Percentiles rank a stretch among this genome's conserved stretches.
phyloP scores from a whole-genome alignment of 2,113 vertebrate genomes.

The Lasiurus borealis region DNA sequence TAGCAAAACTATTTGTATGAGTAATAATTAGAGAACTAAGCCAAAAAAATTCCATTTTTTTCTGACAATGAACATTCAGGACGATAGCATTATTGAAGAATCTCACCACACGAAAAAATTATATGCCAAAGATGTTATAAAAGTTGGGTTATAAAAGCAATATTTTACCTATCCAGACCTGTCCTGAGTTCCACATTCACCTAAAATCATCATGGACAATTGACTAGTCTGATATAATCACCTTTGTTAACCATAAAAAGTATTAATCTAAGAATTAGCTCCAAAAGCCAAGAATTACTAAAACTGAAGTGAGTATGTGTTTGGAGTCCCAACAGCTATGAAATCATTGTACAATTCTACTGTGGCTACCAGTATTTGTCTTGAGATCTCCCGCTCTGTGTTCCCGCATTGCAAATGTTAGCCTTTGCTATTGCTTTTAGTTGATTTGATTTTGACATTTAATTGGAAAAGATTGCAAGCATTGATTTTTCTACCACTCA shows the following conservation, averaged over 20 bases:
- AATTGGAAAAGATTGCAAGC: conserved; percentile 65
- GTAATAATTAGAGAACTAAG: not conserved
- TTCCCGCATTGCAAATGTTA: not conserved
- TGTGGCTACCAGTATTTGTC: conserved; percentile 11
- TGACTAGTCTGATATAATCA: not conserved
- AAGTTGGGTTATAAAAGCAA: not conserved
- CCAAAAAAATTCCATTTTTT: conserved; percentile 6
- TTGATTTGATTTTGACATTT: conserved; percentile 74
- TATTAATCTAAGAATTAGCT: not conserved
- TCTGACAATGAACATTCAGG: not conserved
- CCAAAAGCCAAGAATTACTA: conserved; percentile 20
- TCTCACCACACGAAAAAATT: not conserved
- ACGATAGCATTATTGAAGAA: not conserved
- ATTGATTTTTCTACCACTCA: conserved; percentile 21
- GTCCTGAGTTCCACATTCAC: not conserved
- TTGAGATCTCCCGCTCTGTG: not conserved
- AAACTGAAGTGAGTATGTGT: not conserved
- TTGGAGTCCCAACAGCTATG: not conserved
- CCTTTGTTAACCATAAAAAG: not conserved
- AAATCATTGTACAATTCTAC: not conserved
- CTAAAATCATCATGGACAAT: not conserved
- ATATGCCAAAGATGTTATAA: not conserved
- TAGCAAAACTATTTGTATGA: not conserved
- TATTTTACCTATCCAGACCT: not conserved
- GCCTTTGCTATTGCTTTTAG: conserved; percentile 58